Evolutionary conservation across 2,888 invertebrate species (phyloP).

Genomic region (Drosophila fungiperda): DNA sequence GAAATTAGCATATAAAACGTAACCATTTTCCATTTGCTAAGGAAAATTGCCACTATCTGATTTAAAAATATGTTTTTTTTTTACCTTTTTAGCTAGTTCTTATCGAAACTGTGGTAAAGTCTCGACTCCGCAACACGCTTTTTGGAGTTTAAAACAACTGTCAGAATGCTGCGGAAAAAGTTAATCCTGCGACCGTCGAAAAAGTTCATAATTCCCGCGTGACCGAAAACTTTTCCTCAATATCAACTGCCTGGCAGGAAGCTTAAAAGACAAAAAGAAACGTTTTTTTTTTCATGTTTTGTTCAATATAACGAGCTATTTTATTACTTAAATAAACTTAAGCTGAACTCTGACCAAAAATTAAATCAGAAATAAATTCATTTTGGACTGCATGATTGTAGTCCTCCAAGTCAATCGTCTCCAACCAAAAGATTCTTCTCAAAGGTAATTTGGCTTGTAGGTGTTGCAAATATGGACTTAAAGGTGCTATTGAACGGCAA

Average conservation of each 20-base stretch:
- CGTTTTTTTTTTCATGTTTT: slow-evolving; percentile 13
- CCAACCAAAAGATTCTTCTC: slow-evolving; percentile 44
- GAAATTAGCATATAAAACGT: too few species aligned
- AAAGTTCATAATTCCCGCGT: slow-evolving; percentile 57
- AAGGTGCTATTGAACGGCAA: slow-evolving; percentile 23
- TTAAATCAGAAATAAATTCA: background rate
- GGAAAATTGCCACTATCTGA: background rate
- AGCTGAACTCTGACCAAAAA: background rate
- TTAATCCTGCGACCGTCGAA: slow-evolving; percentile 27
- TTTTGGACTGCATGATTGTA: background rate
- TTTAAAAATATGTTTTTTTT: background rate
- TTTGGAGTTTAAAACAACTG: slow-evolving; percentile 21
- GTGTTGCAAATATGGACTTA: slow-evolving; percentile 15
- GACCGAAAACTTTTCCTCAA: slow-evolving; percentile 47
- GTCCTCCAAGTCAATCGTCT: slow-evolving; percentile 2
- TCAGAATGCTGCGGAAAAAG: slow-evolving; percentile 15
- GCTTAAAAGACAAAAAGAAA: slow-evolving; percentile 28
- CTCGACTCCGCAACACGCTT: slow-evolving; percentile 6
- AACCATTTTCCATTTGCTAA: background rate
- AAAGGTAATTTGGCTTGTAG: slow-evolving; percentile 37
- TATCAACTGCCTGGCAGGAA: slow-evolving; percentile 27
- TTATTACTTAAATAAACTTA: slow-evolving; percentile 43
- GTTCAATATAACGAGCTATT: slow-evolving; percentile 16
- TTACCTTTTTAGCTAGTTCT: background rate
- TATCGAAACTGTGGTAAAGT: background rate